A percentile compares a stretch with the other conserved stretches of the same genome.
phyloP scores from a whole-genome alignment of 2,113 vertebrate genomes.

The Aptenodytes patagonicus region DNA sequence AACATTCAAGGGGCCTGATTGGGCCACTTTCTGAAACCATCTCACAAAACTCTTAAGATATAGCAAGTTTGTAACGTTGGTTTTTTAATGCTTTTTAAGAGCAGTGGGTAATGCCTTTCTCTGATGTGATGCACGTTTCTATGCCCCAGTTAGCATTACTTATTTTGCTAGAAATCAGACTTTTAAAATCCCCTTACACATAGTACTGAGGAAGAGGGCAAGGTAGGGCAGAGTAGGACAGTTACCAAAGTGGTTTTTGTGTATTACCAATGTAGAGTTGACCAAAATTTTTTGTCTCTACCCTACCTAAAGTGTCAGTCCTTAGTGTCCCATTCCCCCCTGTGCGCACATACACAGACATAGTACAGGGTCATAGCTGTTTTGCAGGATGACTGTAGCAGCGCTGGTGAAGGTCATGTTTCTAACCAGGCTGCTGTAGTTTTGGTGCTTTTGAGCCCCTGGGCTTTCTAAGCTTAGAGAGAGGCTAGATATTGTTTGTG shows the following conservation, averaged over 20 bases:
- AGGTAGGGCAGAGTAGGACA: not conserved
- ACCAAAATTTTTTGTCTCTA: not conserved
- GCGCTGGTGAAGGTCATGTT: not conserved
- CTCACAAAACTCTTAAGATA: not conserved
- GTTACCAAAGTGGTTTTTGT: not conserved
- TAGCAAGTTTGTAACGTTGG: not conserved
- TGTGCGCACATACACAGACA: fast-evolving
- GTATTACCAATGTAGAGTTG: not conserved
- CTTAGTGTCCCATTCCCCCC: not conserved
- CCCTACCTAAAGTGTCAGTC: not conserved
- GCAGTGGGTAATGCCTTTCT: not conserved
- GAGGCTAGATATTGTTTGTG: not conserved
- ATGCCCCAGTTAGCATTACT: not conserved
- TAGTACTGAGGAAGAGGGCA: not conserved
- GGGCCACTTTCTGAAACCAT: not conserved
- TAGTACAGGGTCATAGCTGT: fast-evolving
- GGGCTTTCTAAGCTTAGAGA: not conserved
- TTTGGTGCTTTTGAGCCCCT: not conserved
- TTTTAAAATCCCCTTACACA: not conserved
- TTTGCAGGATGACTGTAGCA: not conserved
- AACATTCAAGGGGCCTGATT: not conserved
- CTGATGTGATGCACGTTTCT: not conserved
- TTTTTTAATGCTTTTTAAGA: not conserved
- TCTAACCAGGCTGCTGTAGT: not conserved
- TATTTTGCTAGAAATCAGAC: not conserved